Percentiles rank a stretch among this genome's conserved stretches.
These are phyloP conservation scores for Alcedo quadribrachys DNA, from an alignment of 2,797 vertebrate genomes.

Conservation along the genomic window DNA sequence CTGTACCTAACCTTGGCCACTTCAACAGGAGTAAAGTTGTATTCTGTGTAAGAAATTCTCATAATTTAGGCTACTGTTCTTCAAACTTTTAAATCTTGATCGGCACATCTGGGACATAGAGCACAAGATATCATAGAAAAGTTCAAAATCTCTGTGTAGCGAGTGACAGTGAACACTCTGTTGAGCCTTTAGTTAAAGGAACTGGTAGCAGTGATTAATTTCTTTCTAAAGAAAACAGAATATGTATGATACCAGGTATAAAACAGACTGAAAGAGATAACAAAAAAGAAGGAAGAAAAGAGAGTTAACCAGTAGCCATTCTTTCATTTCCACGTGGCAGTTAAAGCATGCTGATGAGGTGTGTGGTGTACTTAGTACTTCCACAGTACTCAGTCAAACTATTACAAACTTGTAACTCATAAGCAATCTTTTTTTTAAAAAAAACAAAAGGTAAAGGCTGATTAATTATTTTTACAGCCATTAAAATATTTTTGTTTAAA, in stretches of 20 bases:
- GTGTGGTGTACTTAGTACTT: neutral
- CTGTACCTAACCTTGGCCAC: neutral
- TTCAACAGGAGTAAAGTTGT: neutral
- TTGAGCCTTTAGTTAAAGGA: neutral
- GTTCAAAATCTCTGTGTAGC: neutral
- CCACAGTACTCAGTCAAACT: neutral
- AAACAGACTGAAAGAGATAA: neutral
- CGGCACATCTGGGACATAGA: neutral
- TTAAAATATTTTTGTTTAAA: neutral
- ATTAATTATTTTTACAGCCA: neutral
- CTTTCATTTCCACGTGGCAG: neutral
- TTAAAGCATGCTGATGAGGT: neutral
- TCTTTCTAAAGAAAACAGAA: slow-evolving; percentile 19
- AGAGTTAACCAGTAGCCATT: neutral
- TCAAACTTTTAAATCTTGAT: neutral
- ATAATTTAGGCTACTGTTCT: slow-evolving; percentile 12
- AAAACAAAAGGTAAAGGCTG: neutral
- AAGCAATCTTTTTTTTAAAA: neutral
- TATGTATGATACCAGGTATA: neutral
- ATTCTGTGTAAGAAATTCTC: neutral
- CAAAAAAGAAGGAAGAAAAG: neutral
- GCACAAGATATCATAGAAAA: neutral
- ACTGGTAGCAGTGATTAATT: slow-evolving; percentile 4
- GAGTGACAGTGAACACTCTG: neutral
- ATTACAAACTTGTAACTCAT: neutral